Evolutionary conservation across 2,888 invertebrate species (phyloP), one percentile per base, ranked within the genome.

Genomic region (Linhomoeus sp.): DNA sequence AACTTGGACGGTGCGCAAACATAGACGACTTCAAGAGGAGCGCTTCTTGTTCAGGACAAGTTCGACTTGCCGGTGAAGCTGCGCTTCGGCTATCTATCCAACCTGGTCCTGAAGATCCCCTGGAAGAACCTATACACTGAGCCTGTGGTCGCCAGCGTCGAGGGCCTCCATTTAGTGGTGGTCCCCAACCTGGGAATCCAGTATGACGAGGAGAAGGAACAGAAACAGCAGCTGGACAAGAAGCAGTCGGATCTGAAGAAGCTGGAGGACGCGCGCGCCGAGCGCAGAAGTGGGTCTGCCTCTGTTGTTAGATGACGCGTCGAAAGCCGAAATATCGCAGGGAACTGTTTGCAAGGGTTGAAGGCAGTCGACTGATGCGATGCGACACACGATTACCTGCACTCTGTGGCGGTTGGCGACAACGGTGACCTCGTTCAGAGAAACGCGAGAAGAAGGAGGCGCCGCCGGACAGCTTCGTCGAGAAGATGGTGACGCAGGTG

Each of bases 81-180:
- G 49, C 77, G 84, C 53, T 50, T 48, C 42, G 48, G 48, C 17
- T 47, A 45, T 44, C 41, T 50, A 17, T 24, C 42, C 39, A 85
- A 84, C 69, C 72, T 94, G 50, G 80, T 81, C 9, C 71, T 94
- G 52, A 90, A 90, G 73, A 92, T 99, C 66, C 97, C 97, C 55
- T 97, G 94, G 86, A 88, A 86, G 67, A 88, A 88, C 70, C 72
- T 97, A 46, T 97, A 94, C 70, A 81, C 81, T 45, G 80, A 86
- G 39, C 84, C 90, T n/a, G 87, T 90, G 43, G 79, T 86, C 60
- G 85, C 84, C 19, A 76, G 77, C 46, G 73, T 99, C 49, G 88
- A 94, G 65, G 79, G 85, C 51, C 72, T 99, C 40, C 85, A 84
- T 68, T 70, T 90, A 49, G 73, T 97, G 24, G 38, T 38, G 9